Conservation (phyloP, 2,888 invertebrate species). For the Eupeodes latifasciatus region DNA sequence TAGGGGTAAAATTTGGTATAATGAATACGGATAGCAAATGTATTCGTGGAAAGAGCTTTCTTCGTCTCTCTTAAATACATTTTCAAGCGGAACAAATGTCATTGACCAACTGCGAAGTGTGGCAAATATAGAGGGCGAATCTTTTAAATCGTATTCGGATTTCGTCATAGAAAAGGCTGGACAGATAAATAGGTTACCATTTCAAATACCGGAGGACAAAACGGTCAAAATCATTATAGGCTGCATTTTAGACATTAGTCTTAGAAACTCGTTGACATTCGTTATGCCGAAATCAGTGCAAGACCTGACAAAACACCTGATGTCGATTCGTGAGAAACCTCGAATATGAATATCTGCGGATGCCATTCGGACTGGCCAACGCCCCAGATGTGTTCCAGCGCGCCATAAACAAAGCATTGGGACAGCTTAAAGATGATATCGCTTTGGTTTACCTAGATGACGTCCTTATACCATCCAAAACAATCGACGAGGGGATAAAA, state of each 20-base stretch:
- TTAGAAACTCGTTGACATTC: conserved; percentile 32
- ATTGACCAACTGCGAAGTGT: conserved; percentile 20
- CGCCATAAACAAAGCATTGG: too few species aligned
- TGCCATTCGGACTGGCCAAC: too few species aligned
- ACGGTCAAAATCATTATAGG: conserved; percentile 27
- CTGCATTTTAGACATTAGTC: conserved; percentile 38
- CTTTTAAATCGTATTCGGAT: conserved; percentile 29
- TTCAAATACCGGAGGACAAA: conserved; percentile 26
- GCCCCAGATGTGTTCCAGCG: too few species aligned
- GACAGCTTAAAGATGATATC: too few species aligned
- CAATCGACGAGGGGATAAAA: too few species aligned
- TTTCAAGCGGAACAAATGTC: background rate
- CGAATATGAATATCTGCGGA: conserved; percentile 8
- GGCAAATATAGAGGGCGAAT: conserved; percentile 28
- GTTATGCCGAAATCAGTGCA: conserved; percentile 38
- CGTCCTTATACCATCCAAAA: too few species aligned
- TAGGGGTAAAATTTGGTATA: conserved; percentile 1
- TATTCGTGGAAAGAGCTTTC: too few species aligned
- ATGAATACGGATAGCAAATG: background rate
- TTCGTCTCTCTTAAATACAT: too few species aligned
- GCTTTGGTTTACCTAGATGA: too few species aligned
- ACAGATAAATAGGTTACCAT: conserved; percentile 31
- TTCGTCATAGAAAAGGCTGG: conserved; percentile 34
- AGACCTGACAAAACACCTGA: conserved; percentile 33
- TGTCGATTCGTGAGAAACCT: conserved; percentile 14